phyloP scores from a whole-genome alignment of 2,797 vertebrate genomes.

The Pangasius mekongensis region DNA sequence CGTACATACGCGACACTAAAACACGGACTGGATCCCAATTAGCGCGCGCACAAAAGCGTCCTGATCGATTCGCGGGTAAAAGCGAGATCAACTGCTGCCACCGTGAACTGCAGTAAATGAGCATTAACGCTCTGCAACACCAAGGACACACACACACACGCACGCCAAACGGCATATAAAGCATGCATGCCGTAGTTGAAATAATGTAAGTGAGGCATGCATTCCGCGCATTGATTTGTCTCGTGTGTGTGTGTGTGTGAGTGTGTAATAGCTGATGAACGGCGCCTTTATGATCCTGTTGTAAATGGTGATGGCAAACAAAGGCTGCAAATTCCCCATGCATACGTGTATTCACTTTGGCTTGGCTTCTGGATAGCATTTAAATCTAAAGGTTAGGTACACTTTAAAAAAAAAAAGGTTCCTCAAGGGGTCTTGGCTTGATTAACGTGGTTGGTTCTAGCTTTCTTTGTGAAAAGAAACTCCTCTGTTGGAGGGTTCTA shows the following conservation, averaged over 20 bases:
- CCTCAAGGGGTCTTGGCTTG: not conserved
- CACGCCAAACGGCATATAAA: constrained; percentile 13
- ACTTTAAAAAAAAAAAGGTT: not conserved
- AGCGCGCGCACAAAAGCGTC: constrained; percentile 67
- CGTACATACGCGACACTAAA: constrained; percentile 76
- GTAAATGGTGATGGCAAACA: constrained; percentile 14
- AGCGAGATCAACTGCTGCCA: constrained; percentile 16
- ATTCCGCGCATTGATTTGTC: constrained; percentile 8
- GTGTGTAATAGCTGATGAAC: not conserved
- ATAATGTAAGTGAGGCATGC: constrained; percentile 7
- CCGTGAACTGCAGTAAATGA: constrained; percentile 28
- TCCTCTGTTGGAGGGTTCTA: constrained; percentile 9
- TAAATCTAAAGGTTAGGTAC: not conserved
- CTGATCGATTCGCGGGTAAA: constrained; percentile 75
- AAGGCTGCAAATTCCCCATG: constrained; percentile 6
- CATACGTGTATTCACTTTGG: not conserved
- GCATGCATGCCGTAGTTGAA: constrained; percentile 5
- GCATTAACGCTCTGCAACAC: constrained; percentile 18
- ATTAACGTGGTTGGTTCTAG: constrained; percentile 18
- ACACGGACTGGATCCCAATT: constrained; percentile 84
- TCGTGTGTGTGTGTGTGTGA: not conserved
- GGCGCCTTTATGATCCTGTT: constrained; percentile 10
- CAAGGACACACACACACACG: not conserved
- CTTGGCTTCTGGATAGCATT: not conserved
- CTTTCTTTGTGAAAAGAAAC: constrained; percentile 8